Evolutionary conservation across 2,797 vertebrate genomes (phyloP).

Genomic region (Brachyrhaphis roseni): DNA sequence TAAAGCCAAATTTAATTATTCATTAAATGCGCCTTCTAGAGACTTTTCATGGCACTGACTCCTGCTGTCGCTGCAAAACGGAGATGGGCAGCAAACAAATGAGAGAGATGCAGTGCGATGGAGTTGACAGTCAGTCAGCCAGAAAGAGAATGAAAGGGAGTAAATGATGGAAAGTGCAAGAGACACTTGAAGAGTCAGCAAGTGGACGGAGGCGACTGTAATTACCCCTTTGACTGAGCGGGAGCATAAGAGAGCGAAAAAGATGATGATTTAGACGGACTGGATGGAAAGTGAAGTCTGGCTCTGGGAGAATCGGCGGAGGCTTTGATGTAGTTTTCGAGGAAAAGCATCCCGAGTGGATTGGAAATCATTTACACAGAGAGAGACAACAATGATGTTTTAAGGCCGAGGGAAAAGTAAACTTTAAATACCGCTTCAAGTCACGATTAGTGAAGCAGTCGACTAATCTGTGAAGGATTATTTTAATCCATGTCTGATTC

Average conservation of each 20-base stretch:
- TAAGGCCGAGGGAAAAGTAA: neutral
- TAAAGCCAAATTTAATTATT: neutral
- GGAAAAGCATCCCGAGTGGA: neutral
- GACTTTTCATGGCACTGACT: neutral
- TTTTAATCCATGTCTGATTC: neutral
- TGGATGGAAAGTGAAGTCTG: neutral
- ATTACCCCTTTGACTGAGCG: constrained; percentile 37
- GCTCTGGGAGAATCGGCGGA: neutral
- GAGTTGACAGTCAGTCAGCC: constrained; percentile 7
- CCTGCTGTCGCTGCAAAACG: constrained; percentile 14
- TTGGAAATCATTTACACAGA: neutral
- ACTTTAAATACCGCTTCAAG: neutral
- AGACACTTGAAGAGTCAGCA: constrained; percentile 28
- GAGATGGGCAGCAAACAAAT: constrained; percentile 14
- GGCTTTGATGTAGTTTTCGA: constrained; percentile 1
- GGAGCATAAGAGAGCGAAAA: constrained; percentile 4
- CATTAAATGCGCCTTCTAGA: neutral
- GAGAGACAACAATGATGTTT: neutral
- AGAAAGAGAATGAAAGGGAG: constrained; percentile 15
- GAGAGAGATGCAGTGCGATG: neutral
- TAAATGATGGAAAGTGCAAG: constrained; percentile 27
- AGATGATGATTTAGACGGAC: neutral
- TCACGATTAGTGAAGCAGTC: neutral
- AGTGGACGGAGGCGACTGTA: constrained; percentile 22
- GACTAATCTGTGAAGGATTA: neutral